A percentile compares a stretch with the other conserved stretches of the same genome.
Conservation (phyloP, 2,797 vertebrate species). For the Triplophysa yarkandensis region DNA sequence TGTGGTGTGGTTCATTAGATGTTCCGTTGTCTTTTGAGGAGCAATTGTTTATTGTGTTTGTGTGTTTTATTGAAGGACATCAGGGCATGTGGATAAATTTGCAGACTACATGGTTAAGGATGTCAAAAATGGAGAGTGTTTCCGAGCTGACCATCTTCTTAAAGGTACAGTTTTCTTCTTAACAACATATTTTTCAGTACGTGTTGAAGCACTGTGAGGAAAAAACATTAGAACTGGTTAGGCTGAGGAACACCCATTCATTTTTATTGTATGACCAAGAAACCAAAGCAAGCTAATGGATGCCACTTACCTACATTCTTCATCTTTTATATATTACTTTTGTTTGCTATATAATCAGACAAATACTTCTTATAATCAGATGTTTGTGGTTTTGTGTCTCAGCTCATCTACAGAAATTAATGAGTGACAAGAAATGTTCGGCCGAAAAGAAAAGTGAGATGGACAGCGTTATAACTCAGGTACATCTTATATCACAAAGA, state of each 20-base stretch:
- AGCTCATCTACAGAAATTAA: conserved; percentile 97
- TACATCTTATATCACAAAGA: conserved; percentile 57
- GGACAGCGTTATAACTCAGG: conserved; percentile 92
- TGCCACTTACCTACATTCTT: no score
- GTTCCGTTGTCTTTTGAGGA: not conserved
- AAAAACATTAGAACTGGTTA: no score
- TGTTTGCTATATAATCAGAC: not conserved
- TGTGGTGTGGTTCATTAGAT: not conserved
- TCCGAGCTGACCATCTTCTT: conserved; percentile 95
- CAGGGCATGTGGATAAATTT: conserved; percentile 98
- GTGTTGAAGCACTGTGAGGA: not conserved
- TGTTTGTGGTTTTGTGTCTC: conserved; percentile 16
- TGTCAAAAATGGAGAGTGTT: conserved; percentile 96
- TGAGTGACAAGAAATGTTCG: conserved; percentile 96
- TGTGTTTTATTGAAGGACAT: conserved; percentile 80
- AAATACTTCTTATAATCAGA: not conserved
- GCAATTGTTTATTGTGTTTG: not conserved
- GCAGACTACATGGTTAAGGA: conserved; percentile 99
- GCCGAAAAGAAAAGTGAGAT: conserved; percentile 92
- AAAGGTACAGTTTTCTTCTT: conserved; percentile 80
- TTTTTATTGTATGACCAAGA: no score
- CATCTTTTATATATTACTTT: no score
- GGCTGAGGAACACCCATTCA: no score
- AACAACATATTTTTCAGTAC: not conserved
- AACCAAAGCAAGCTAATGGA: no score